Evolutionary conservation across 2,113 vertebrate genomes (phyloP).

Genomic region (Clinocottus analis): DNA sequence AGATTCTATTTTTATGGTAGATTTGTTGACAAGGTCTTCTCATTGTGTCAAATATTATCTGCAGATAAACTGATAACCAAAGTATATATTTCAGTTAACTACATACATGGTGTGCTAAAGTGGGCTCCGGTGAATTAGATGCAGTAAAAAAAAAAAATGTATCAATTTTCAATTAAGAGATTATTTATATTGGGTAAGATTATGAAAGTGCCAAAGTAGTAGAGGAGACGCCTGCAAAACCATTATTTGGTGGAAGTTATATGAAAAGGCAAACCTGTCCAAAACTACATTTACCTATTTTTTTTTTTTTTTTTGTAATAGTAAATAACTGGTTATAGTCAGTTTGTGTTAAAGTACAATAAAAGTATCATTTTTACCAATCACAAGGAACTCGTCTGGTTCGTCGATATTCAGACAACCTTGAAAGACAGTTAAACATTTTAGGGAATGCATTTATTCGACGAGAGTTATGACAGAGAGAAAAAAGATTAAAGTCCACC

Average conservation of each 20-base stretch:
- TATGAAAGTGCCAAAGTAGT: constrained; percentile 31
- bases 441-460: constrained; percentile 3
- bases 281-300: constrained; percentile 13
- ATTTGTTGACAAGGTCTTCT: constrained; percentile 67
- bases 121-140: constrained; percentile 76
- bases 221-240: background rate
- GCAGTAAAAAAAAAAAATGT: too few relatives aligned
- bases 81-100: constrained; percentile 80
- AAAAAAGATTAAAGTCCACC: too few relatives aligned
- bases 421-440: background rate
- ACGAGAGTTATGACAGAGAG: background rate
- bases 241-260: background rate
- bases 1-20: constrained; percentile 77
- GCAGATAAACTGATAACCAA: constrained; percentile 79
- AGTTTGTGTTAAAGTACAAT: constrained; percentile 3
- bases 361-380: background rate
- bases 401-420: background rate
- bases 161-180: background rate
- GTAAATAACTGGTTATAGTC: constrained; percentile 14
- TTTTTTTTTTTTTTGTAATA: too few relatives aligned
- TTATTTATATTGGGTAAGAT: background rate
- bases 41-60: constrained; percentile 70
- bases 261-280: constrained; percentile 21
- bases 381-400: background rate
- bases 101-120: constrained; percentile 58